Evolutionary conservation across 64 coral and sea anemone species (phyloP).

Genomic region (Exaiptasia diaphana): DNA sequence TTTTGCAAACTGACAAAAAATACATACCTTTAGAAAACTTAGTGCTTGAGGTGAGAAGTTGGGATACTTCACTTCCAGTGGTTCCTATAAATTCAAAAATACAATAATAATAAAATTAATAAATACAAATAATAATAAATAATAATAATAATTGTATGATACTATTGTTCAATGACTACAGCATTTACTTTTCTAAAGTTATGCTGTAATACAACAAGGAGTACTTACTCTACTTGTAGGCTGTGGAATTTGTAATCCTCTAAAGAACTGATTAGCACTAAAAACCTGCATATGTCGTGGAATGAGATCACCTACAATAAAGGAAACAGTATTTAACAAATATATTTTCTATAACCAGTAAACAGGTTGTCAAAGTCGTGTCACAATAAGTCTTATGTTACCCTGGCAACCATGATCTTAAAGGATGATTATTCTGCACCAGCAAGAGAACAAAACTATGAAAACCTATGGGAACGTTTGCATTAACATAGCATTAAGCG

Average conservation of each 20-base stretch:
- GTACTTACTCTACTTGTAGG: constrained; percentile 69
- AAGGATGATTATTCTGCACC: neutral
- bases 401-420: too few species aligned
- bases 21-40: constrained; percentile 84
- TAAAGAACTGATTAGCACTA: constrained; percentile 90
- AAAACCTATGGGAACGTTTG: neutral
- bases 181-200: neutral
- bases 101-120: neutral
- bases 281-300: constrained; percentile 90
- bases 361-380: too few species aligned
- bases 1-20: neutral
- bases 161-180: neutral
- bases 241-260: constrained; percentile 83
- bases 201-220: neutral
- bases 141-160: neutral
- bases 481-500: neutral
- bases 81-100: constrained; percentile 56
- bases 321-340: too few species aligned
- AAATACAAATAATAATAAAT: neutral
- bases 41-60: constrained; percentile 66
- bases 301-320: constrained; percentile 75
- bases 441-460: neutral
- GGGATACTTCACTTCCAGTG: constrained; percentile 84
- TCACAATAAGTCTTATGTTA: too few species aligned
- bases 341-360: too few species aligned